Conservation (phyloP, 2,888 invertebrate genomes). For the Drepana falcataria region DNA sequence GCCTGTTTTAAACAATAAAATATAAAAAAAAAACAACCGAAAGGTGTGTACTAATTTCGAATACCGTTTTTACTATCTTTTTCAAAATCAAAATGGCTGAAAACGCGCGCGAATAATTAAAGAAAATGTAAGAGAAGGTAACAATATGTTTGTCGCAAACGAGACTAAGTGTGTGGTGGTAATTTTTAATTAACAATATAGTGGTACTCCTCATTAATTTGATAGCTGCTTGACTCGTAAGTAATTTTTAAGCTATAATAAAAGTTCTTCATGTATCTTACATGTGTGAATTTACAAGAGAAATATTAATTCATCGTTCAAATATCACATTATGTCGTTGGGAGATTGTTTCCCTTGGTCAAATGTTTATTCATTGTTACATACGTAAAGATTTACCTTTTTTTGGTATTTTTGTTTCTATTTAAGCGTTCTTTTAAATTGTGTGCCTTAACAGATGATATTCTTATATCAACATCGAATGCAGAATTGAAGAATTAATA, state of each 20-base stretch:
- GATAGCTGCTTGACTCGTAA: not conserved
- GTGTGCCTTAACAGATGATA: no score
- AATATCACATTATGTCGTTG: no score
- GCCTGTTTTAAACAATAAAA: constrained; percentile 24
- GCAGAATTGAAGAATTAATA: no score
- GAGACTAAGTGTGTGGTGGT: not conserved
- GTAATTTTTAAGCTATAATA: not conserved
- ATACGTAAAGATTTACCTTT: no score
- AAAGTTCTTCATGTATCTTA: not conserved
- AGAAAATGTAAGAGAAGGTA: not conserved
- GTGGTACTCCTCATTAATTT: not conserved
- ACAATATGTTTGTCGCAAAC: not conserved
- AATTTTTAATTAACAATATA: not conserved
- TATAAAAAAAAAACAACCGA: constrained; percentile 28
- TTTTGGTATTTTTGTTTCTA: no score
- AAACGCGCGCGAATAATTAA: not conserved
- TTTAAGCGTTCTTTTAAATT: no score
- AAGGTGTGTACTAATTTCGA: constrained; percentile 27
- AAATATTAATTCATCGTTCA: no score
- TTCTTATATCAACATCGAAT: no score
- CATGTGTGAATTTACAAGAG: not conserved
- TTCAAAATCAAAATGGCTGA: constrained; percentile 18
- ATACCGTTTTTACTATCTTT: constrained; percentile 7
- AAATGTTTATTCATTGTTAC: no score
- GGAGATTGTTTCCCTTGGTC: no score